These are phyloP conservation scores for Apeira syringaria DNA, from an alignment of 2,888 invertebrate species.

Conservation along the genomic window DNA sequence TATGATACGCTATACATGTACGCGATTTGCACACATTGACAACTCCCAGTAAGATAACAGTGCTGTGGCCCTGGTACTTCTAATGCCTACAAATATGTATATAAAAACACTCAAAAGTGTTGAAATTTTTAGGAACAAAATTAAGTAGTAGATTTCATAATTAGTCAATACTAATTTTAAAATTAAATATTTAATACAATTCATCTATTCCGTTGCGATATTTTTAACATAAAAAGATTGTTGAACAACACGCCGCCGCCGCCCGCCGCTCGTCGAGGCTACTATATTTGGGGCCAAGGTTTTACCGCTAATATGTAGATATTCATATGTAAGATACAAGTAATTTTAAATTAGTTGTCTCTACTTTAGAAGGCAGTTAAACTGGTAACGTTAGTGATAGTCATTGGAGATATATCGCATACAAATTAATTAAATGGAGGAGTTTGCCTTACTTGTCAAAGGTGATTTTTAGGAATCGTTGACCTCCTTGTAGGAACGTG, in stretches of 20 bases:
- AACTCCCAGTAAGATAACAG: conserved; percentile 21
- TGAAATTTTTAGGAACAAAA: too few species aligned
- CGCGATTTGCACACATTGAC: conserved; percentile 50
- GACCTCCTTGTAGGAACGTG: conserved; percentile 34
- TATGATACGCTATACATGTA: conserved; percentile 51
- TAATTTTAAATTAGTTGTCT: conserved; percentile 49
- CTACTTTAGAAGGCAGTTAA: conserved; percentile 51
- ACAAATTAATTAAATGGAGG: conserved; percentile 24
- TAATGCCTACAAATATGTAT: conserved; percentile 23
- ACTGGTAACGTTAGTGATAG: conserved; percentile 42
- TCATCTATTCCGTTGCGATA: conserved; percentile 64
- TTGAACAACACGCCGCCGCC: conserved; percentile 55
- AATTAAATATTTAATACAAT: conserved; percentile 26
- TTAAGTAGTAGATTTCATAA: neutral
- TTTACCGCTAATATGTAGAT: conserved; percentile 67
- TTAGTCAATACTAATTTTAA: conserved; percentile 6
- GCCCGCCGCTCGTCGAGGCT: conserved; percentile 55
- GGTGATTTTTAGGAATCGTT: conserved; percentile 28
- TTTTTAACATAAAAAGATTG: conserved; percentile 68
- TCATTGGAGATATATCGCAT: conserved; percentile 10
- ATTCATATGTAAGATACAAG: conserved; percentile 56
- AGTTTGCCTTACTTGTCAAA: conserved; percentile 33
- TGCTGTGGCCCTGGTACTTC: conserved; percentile 34
- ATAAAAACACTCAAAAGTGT: too few species aligned
- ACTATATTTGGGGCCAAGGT: conserved; percentile 76